Base-by-base conservation (phyloP, 2,888 invertebrate genomes). In the Ormyrus nitidulus region DNA sequence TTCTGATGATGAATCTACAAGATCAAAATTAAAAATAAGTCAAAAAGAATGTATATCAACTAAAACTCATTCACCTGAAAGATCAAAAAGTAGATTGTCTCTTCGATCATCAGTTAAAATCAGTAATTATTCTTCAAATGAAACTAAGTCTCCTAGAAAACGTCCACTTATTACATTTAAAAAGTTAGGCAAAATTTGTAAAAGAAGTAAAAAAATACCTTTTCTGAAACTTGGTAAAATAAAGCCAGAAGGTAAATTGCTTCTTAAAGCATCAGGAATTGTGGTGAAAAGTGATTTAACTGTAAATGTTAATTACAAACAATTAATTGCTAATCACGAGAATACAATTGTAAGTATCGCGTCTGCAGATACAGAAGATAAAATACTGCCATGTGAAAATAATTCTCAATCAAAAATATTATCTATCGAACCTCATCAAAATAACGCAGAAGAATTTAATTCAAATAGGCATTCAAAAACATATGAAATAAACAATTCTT, bases 351-450 rank as follows among this genome's bases (percentile, higher is more conserved):
- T 56, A 11, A 49, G 34, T 13, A 58, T 5, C 10, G 2, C 3
- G 8, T 7, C 66, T 13, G 9, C 44, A 13, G 49, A 53, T 53
- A 10, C 48, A 9, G 59, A 76, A 58, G 69, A 78, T 0, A 84
- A 77, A 53, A 48, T 86, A n/a, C n/a, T 84, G 7, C 82, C 85
- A 6, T 79, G 85, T 3, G 78, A 83, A 19, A 75, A 84, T 53
- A 84, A 86, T 64, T 84, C 84, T 4, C 84, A 84, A 66, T 66
- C 84, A 7, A 83, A 81, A 62, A 84, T 76, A 8, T 82, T 84
- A 11, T 13, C 74, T 2, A 53, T 72, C 6, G 80, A 80, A 53
- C 54, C 73, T 53, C 11, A 9, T 46, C 10, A 44, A 51, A n/a
- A 46, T 34, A 10, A 51, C 46, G n/a, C 34, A 51, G 48, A 46